Percentiles rank a stretch among this genome's conserved stretches.
These are phyloP conservation scores for Tachycineta bicolor DNA, from an alignment of 2,113 vertebrate genomes.

Conservation along the genomic window DNA sequence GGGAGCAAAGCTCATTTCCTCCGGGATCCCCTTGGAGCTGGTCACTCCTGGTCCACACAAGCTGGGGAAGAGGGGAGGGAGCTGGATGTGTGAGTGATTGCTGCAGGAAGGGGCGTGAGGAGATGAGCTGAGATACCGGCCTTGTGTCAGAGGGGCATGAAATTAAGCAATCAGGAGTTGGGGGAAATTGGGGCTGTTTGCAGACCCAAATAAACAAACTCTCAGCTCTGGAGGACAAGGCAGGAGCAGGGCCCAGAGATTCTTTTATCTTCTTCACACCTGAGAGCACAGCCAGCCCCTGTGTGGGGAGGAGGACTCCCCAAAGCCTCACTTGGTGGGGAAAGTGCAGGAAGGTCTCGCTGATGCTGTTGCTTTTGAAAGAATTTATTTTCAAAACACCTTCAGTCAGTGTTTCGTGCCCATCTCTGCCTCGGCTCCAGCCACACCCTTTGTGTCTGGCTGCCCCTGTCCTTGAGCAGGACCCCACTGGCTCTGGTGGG, in stretches of 20 bases:
- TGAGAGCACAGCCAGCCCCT: background rate
- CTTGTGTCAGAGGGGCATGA: constrained; percentile 28
- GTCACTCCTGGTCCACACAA: background rate
- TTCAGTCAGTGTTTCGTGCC: background rate
- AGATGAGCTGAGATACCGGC: constrained; percentile 23
- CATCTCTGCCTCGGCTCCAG: background rate
- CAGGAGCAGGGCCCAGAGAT: background rate
- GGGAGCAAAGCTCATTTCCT: constrained; percentile 74
- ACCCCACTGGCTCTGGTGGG: background rate
- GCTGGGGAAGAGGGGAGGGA: background rate
- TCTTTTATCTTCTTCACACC: constrained; percentile 55
- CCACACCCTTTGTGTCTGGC: accelerated
- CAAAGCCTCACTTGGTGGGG: background rate
- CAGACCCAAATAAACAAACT: constrained; percentile 60
- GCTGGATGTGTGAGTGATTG: constrained; percentile 2
- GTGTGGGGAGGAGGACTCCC: background rate
- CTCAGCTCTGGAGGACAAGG: background rate
- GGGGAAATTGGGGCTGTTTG: background rate
- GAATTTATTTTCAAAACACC: constrained; percentile 43
- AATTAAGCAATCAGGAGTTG: background rate
- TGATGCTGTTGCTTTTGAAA: constrained; percentile 41
- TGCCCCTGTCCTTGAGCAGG: background rate
- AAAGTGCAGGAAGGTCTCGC: constrained; percentile 13
- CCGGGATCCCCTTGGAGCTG: background rate
- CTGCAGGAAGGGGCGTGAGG: background rate